phyloP scores from a whole-genome alignment of 1,140 invertebrate species.

The Hesperophylax magnus region DNA sequence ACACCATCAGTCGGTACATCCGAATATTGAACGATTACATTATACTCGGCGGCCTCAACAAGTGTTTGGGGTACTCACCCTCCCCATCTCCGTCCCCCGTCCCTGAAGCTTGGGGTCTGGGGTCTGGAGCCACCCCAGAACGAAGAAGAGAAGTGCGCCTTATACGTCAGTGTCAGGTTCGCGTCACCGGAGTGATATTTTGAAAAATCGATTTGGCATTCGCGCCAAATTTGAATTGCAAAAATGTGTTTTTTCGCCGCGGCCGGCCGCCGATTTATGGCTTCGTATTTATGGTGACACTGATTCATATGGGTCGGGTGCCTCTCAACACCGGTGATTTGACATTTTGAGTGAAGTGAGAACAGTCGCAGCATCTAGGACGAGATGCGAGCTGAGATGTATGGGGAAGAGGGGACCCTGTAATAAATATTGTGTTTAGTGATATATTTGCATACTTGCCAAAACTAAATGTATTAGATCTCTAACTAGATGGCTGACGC shows the following conservation, averaged over 20 bases:
- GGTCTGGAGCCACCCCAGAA: background rate
- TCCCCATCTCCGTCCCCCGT: background rate
- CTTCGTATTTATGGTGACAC: conserved; percentile 46
- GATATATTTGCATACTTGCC: too few species aligned
- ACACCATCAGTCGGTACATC: conserved; percentile 23
- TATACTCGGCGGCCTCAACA: conserved; percentile 28
- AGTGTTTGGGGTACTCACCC: conserved; percentile 35
- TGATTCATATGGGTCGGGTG: conserved; percentile 46
- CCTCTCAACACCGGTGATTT: conserved; percentile 41
- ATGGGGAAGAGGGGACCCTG: background rate
- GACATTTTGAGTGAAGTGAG: conserved; percentile 47
- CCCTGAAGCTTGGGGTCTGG: background rate
- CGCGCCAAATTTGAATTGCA: conserved; percentile 47
- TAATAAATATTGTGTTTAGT: too few species aligned
- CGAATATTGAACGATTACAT: conserved; percentile 18
- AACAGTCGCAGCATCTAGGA: background rate
- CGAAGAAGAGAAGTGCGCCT: conserved; percentile 6
- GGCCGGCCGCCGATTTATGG: conserved; percentile 38
- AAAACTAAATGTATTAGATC: too few species aligned
- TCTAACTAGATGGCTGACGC: too few species aligned
- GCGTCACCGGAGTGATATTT: conserved; percentile 49
- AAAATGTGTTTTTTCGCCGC: conserved; percentile 45
- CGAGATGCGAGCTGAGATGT: background rate
- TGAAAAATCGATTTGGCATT: conserved; percentile 49
- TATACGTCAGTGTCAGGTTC: conserved; percentile 40